Evolutionary conservation across 2,113 vertebrate genomes (phyloP), one percentile per base, ranked within the genome.

Genomic region (Lepisosteus osseus): DNA sequence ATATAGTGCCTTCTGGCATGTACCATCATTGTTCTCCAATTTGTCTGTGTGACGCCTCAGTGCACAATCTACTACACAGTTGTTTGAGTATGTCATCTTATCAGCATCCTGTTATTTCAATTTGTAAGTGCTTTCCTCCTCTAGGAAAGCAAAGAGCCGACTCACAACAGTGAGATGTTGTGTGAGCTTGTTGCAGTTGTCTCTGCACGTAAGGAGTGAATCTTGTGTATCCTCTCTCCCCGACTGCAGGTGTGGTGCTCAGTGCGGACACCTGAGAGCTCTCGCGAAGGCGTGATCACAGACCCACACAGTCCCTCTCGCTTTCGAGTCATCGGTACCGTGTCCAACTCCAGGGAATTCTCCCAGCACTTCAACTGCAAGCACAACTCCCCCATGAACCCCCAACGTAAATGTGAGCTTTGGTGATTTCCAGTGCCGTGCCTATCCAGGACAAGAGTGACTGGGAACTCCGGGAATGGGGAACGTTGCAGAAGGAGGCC

Each of bases 281-380:
- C 95, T 0, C 96, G 99, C 0, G 97, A 99, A 80, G 96, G 97
- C 0, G 87, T 99, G 44, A 95, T 99, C 86, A 98, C 97, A 0
- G 97, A 99, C 65, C 93, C 96, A 0, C 97, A 99, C 90, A 99
- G 97, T 72, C 97, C 97, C 0, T 96, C 97, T 0, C 94, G 94
- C 43, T 98, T 94, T 79, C 87, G 97, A 0, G 96, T 99, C 88
- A 95, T 97, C 0, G 97, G 97, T 80, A 94, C 96, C 0, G 74
- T 99, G 74, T 96, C 97, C 79, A 99, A 99, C 74, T 98, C 95
- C 6, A 79, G 8, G 0, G 96, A 96, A 69, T 99, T 99, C 51
- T 94, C 97, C 0, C 76, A 94, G 78, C 95, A 98, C 84, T 99
- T 98, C 65, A 70, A 65, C 82, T 99, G 97, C 76, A 91, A 90